These are phyloP conservation scores for Melinaea menophilus DNA, from an alignment of 2,888 invertebrate species.

Conservation along the genomic window DNA sequence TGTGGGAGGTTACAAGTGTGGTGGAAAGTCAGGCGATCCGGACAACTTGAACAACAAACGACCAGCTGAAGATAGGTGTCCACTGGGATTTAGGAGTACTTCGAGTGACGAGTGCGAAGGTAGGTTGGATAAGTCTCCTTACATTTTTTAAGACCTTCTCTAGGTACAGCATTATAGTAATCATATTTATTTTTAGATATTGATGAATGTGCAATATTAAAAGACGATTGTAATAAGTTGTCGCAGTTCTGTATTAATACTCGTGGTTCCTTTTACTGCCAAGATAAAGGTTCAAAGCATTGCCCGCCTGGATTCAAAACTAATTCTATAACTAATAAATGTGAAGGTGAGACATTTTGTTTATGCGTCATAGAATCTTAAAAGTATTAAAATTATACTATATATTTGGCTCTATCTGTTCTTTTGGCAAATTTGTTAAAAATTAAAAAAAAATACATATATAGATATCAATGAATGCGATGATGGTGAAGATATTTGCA, in stretches of 20 bases:
- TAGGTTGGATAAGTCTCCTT: conserved; percentile 35
- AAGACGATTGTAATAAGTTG: conserved; percentile 80
- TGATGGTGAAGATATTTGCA: conserved; percentile 86
- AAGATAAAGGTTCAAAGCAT: conserved; percentile 76
- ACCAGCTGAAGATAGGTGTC: conserved; percentile 64
- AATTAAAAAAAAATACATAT: conserved; percentile 70
- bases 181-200: conserved; percentile 71
- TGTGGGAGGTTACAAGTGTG: conserved; percentile 70
- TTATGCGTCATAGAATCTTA: too few relatives aligned
- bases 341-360: conserved; percentile 71
- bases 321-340: conserved; percentile 64
- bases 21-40: conserved; percentile 58
- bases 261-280: conserved; percentile 82
- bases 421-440: neutral
- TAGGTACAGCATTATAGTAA: neutral
- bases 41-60: conserved; percentile 41
- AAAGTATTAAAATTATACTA: too few relatives aligned
- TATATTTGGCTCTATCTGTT: too few relatives aligned
- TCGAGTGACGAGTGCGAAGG: conserved; percentile 70
- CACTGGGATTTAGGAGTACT: conserved; percentile 70
- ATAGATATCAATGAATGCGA: conserved; percentile 95
- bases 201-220: conserved; percentile 82
- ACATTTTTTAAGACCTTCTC: neutral
- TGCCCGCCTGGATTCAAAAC: conserved; percentile 82
- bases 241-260: conserved; percentile 85